These are phyloP conservation scores for Myrmecobius fasciatus DNA, from an alignment of 2,113 vertebrate species.

Conservation along the genomic window DNA sequence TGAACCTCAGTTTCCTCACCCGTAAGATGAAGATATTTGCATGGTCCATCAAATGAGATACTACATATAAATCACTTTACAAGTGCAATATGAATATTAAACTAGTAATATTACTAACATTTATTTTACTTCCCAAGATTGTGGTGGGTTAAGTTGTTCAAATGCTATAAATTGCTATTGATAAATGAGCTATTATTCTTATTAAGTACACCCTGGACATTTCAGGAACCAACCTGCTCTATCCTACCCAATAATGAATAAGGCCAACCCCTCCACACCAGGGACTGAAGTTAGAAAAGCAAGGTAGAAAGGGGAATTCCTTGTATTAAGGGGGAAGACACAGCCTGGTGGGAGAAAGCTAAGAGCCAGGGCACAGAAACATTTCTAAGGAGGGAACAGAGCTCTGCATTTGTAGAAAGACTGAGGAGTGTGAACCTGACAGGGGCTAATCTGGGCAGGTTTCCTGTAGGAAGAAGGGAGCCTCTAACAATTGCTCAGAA, in stretches of 20 bases:
- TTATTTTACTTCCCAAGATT: background rate
- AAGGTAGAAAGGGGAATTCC: background rate
- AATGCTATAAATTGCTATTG: background rate
- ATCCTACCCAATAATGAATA: background rate
- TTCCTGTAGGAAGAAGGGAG: background rate
- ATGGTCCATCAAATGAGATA: background rate
- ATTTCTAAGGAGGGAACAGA: background rate
- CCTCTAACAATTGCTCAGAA: background rate
- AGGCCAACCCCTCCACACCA: background rate
- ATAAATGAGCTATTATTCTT: background rate
- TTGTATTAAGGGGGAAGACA: background rate
- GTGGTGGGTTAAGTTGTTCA: background rate
- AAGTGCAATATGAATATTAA: background rate
- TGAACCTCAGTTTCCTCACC: background rate
- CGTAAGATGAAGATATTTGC: background rate
- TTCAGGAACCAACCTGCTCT: background rate
- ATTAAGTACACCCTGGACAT: background rate
- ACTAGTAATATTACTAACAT: background rate
- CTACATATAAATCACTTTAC: background rate
- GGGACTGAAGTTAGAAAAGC: background rate
- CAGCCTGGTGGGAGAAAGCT: background rate
- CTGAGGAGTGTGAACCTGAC: background rate
- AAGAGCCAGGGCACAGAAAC: background rate
- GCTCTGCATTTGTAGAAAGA: background rate
- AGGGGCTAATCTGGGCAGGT: background rate